Conservation (phyloP, 2,113 vertebrate genomes). For the Triplophysa tibetana region DNA sequence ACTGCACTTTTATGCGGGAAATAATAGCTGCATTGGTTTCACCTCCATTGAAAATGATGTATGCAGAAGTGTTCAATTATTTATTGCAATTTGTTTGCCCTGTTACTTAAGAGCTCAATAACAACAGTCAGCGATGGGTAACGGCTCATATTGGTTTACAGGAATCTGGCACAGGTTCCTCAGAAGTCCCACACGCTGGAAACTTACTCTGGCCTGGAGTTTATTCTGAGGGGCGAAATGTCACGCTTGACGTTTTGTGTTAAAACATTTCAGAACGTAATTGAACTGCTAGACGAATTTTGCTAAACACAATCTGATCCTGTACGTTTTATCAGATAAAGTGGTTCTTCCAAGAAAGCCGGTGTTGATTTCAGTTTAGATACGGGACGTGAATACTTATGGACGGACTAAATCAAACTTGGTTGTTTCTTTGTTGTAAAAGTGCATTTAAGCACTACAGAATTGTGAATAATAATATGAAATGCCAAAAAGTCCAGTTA, state of each 20-base stretch:
- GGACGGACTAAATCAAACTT: not conserved
- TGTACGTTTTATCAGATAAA: not conserved
- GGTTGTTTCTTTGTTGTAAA: not conserved
- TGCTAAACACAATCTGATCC: not conserved
- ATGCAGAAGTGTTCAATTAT: constrained; percentile 20
- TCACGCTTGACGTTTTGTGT: constrained; percentile 28
- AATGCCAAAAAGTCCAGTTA: not conserved
- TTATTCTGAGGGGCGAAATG: constrained; percentile 44
- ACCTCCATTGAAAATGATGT: not conserved
- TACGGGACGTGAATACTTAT: not conserved
- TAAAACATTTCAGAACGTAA: constrained; percentile 31
- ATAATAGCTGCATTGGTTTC: not conserved
- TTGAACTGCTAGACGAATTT: constrained; percentile 6
- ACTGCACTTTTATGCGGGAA: not conserved
- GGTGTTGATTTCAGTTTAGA: not conserved
- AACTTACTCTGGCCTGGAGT: constrained; percentile 31
- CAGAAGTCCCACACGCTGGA: constrained; percentile 35
- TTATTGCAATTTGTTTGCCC: constrained; percentile 29
- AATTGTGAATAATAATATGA: not conserved
- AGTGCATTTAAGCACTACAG: not conserved
- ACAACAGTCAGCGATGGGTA: constrained; percentile 38
- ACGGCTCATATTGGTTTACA: constrained; percentile 35
- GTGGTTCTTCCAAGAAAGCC: not conserved
- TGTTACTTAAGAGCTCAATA: constrained; percentile 45
- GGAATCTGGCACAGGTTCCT: constrained; percentile 35